Base-by-base conservation (phyloP, 2,113 vertebrate species). In the Phocoena phocoena region DNA sequence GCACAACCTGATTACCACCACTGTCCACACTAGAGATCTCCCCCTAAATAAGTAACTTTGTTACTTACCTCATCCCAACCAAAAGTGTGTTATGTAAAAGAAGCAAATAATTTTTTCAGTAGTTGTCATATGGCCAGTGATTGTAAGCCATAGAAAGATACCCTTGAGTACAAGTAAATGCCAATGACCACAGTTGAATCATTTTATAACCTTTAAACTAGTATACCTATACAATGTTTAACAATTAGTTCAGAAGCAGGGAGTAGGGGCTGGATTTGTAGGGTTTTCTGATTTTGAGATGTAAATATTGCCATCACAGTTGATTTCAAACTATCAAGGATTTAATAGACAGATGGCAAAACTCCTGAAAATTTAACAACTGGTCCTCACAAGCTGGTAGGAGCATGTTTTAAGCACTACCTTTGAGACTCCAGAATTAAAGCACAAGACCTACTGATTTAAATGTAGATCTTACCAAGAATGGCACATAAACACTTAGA, bases 231-330 rank as follows among this genome's bases (percentile, higher is more conserved):
- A 87, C 6, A 92, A 88, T 47, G 12, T 91, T 97, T 77, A 94
- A 80, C 1, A 77, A 8, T 20, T 67, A 85, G 25, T 62, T 93
- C 44, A 65, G n/a, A 41, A 73, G 18, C 28, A 26, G 50, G 1
- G 53, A 60, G 3, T 33, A 33, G 38, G 38, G 23, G 53, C 31
- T 95, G 47, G 62, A 90, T 85, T 83, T 91, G 7, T 13, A 93
- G 25, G 26, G 53, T 85, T 93, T 97, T 31, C 31, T 91, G 47
- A 80, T 90, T 76, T 98, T 96, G 41, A 50, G 11, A 47, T 82
- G 18, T 36, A 81, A 94, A 87, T 88, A 93, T 81, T 91, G 81
- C 63, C 53, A 79, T 58, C 21, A 68, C 21, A 63, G 62, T 13
- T 93, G 31, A 84, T 88, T 90, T 80, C 91, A 84, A 88, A 47